Conservation (phyloP, 2,888 invertebrate species). For the Prostheceraeus crozeri region DNA sequence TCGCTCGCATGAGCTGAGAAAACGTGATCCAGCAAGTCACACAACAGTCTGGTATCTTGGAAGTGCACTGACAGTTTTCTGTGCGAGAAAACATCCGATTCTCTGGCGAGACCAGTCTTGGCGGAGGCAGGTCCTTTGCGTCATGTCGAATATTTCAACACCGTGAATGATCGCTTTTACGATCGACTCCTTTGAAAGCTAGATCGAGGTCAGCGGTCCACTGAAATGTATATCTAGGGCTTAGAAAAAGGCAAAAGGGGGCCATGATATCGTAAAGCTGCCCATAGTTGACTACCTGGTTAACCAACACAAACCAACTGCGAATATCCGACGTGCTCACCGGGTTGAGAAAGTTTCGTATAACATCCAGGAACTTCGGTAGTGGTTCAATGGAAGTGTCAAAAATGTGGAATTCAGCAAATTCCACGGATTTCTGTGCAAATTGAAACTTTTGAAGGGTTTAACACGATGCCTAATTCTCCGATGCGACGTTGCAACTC, state of each 20-base stretch:
- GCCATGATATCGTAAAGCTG: constrained; percentile 39
- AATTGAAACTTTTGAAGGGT: constrained; percentile 13
- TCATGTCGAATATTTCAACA: constrained; percentile 40
- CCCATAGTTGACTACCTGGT: constrained; percentile 43
- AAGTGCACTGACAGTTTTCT: constrained; percentile 41
- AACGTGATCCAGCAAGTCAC: constrained; percentile 38
- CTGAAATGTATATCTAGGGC: constrained; percentile 33
- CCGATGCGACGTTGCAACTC: neutral
- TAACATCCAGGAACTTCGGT: constrained; percentile 4
- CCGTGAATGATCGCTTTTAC: constrained; percentile 40
- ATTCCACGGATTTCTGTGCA: neutral
- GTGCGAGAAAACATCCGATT: constrained; percentile 41
- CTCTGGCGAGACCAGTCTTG: constrained; percentile 42
- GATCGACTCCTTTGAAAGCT: constrained; percentile 39
- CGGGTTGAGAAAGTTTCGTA: constrained; percentile 3
- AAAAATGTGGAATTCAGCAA: neutral
- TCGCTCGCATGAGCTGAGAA: constrained; percentile 3
- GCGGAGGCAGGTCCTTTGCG: constrained; percentile 40
- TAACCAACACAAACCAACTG: constrained; percentile 44
- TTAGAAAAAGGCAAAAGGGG: constrained; percentile 40
- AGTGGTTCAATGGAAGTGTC: constrained; percentile 6
- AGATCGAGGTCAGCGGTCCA: constrained; percentile 39
- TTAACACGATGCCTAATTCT: neutral
- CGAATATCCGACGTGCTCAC: too few relatives aligned
- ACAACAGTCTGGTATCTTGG: constrained; percentile 40